Base-by-base conservation (phyloP, 2,797 vertebrate genomes). In the Cyclopterus lumpus region DNA sequence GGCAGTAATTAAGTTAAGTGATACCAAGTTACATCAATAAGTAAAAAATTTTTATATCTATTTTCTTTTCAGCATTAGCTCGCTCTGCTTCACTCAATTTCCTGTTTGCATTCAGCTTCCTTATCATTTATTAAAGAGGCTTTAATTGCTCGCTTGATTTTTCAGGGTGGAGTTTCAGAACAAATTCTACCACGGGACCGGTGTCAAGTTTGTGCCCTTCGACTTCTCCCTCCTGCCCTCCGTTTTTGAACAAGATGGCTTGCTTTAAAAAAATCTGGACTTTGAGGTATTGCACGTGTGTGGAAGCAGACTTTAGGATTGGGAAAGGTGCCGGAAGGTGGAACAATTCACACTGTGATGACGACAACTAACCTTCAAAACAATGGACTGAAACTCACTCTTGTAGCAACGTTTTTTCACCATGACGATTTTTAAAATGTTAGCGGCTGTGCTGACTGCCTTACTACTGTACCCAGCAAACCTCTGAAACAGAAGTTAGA, bases 141-240 rank as follows among this genome's bases (percentile, higher is more conserved):
- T 5, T 30, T 22, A 24, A 32, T 32, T 20, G 4, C 12, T 75
- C 24, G 9, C 14, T 62, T 76, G 15, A 54, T 84, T 81, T 81
- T 53, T 64, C 88, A 99, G 98, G 98, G 98, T 99, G 92, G 98
- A 99, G 93, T 99, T 99, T 93, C 98, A 99, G 94, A 99, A 97
- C 93, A 99, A 99, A 80, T 99, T 99, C 95, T 99, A 99, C 83
- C 91, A 95, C 0, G 98, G 98, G 42, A 94, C 94, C 30, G 98
- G 98, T 61, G 93, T 97, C 90, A 99, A 98, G 92, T 99, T 99
- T 79, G 86, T 93, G 10, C 98, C 98, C 75, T 99, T 99, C 71
- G 97, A 97, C 80, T 99, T 99, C 86, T 93, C 93, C 46, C 94
- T 94, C 7, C 88, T 95, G 77, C 94, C 95, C 67, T 95, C 93